Conservation (phyloP, 2,113 vertebrate species). For the Rostratula benghalensis region DNA sequence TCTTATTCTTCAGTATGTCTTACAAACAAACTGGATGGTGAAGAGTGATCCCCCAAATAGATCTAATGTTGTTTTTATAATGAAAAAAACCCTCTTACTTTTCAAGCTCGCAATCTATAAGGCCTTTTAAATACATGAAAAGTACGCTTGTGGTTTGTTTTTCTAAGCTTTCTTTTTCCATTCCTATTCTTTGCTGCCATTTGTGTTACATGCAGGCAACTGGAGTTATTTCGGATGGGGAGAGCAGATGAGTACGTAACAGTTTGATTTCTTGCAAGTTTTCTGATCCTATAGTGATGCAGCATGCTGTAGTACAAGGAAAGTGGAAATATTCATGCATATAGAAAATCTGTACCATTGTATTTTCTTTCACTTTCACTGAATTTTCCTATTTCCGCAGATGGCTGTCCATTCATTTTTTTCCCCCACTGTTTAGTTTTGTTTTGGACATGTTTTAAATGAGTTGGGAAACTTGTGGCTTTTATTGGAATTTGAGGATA, state of each 20-base stretch:
- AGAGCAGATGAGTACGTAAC: slow-evolving; percentile 93
- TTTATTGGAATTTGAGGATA: background rate
- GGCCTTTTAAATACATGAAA: background rate
- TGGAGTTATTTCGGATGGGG: slow-evolving; percentile 98
- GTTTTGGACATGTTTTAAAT: background rate
- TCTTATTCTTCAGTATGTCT: background rate
- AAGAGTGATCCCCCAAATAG: background rate
- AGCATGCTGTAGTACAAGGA: slow-evolving; percentile 66
- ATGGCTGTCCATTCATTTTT: background rate
- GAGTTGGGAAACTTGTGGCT: background rate
- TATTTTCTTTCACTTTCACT: background rate
- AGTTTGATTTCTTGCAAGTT: slow-evolving; percentile 67
- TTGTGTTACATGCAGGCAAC: slow-evolving; percentile 90
- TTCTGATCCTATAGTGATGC: slow-evolving; percentile 51
- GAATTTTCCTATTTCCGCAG: background rate
- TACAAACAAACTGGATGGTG: background rate
- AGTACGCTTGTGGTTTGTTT: slow-evolving; percentile 38
- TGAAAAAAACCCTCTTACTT: background rate
- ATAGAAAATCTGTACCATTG: background rate
- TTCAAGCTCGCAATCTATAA: background rate
- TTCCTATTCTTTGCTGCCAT: slow-evolving; percentile 76
- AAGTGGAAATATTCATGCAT: slow-evolving; percentile 73
- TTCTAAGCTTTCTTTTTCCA: slow-evolving; percentile 72
- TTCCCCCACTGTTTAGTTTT: background rate
- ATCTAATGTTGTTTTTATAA: background rate